Base-by-base conservation (phyloP, 1,140 invertebrate genomes). In the Drosophila sp. region DNA sequence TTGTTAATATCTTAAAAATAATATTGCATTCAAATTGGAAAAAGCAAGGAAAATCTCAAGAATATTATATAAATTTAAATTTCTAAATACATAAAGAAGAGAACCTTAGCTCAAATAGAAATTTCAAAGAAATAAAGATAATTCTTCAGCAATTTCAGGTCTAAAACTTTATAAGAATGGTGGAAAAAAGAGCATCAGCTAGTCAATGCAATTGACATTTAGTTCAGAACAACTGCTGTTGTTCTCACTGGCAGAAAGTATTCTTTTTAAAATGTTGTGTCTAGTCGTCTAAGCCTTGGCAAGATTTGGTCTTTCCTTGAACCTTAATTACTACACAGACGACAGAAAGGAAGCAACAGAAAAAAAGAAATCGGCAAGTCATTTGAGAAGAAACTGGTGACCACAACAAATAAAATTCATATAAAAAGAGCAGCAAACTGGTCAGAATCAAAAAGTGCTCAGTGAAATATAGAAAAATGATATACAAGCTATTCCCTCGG, bases 401-500 rank as follows among this genome's bases (percentile, higher is more conserved):
- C 40, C 47, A 38, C 32, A 32, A 63, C 50, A 35, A 50, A 56
- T 6, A n/a, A 25, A 10, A 1, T 7, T 3, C 7, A 40, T 72
- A 66, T 73, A 73, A 64, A 73, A 50, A 27, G 23, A 23, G 7
- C 25, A 65, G 11, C 1, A 3, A 7, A 1, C 4, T 10, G 10
- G 0, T 2, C 3, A 4, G 0, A 35, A 25, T 25, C 3, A 0
- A 17, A 1, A 8, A 10, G 50, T 7, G 44, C 3, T 27, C 23
- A 0, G 1, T 10, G 17, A 33, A 6, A 4, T 30, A 50, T 0
- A n/a, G 0, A 30, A 72, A 66, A 54, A 86, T 86, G 82, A 56
- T 82, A 4, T 60, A 27, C 27, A 72, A 63, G 29, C 6, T 81
- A 7, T 81, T 85, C 32, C 40, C 71, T 1, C 54, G 66, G 1